Evolutionary conservation across 2,888 invertebrate genomes (phyloP).

Genomic region (Drosophila picticornis): DNA sequence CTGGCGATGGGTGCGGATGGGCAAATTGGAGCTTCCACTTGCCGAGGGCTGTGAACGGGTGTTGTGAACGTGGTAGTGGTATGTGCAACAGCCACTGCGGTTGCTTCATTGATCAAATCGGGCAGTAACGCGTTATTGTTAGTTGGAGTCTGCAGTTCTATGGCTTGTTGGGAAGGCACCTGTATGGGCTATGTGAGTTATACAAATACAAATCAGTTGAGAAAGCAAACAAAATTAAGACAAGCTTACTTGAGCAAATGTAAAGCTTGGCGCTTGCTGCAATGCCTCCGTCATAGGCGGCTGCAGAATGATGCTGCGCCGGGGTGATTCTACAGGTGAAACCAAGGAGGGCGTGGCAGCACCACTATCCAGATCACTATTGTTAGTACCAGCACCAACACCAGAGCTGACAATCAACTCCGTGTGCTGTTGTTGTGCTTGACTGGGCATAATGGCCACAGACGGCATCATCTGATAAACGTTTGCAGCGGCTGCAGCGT

Average conservation of each 20-base stretch:
- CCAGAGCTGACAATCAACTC: constrained; percentile 8
- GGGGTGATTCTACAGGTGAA: constrained; percentile 77
- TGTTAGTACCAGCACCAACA: neutral
- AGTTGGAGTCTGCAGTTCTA: constrained; percentile 15
- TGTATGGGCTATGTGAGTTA: constrained; percentile 70
- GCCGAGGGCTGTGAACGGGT: constrained; percentile 40
- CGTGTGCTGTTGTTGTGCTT: constrained; percentile 4
- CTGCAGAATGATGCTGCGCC: constrained; percentile 86
- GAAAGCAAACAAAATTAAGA: neutral
- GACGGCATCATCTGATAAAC: constrained; percentile 57
- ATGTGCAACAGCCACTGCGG: constrained; percentile 48
- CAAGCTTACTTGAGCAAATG: constrained; percentile 81
- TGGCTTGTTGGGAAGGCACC: constrained; percentile 72
- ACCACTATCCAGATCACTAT: constrained; percentile 7
- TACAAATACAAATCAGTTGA: neutral
- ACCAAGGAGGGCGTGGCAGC: constrained; percentile 37
- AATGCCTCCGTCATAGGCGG: constrained; percentile 85
- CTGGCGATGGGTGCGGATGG: constrained; percentile 3
- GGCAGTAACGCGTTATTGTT: constrained; percentile 57
- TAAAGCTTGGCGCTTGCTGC: constrained; percentile 72
- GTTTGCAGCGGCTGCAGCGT: constrained; percentile 26
- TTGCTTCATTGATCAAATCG: constrained; percentile 74
- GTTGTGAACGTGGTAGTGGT: constrained; percentile 26
- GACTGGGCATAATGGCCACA: constrained; percentile 66
- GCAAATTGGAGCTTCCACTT: constrained; percentile 13